Base-by-base conservation (phyloP, 2,888 invertebrate genomes). In the Melitaea athalia region DNA sequence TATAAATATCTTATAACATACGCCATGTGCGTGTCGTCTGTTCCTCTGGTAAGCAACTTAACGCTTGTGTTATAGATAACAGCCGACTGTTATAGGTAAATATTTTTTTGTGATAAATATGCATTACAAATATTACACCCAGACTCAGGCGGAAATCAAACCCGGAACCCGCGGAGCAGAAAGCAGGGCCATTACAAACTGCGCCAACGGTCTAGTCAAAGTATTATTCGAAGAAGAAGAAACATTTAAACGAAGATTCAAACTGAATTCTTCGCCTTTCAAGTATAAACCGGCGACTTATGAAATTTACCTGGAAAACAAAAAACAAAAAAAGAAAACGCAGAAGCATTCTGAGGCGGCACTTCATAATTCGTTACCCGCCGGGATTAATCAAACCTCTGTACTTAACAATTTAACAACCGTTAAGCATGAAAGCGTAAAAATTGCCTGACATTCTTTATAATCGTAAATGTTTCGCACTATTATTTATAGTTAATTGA, bases 401-500 rank as follows among this genome's bases (percentile, higher is more conserved):
- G 33, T 55, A 55, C n/a, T 55, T 55, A 55, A 55, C 55, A 55
- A 55, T 38, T 38, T 38, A 55, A 55, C 55, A 55, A 55, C 55
- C 55, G 55, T 55, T 55, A 38, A 33, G 33, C 55, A 38, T 38
- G 55, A 55, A 53, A 55, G 55, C 55, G 55, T 55, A 33, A 38
- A n/a, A 55, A 55, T 33, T 15, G 17, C n/a, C 55, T 17, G 55
- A 55, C 33, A 38, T n/a, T n/a, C 55, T 55, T 31, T 33, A 55
- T 6, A 8, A 52, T 12, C 17, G 24, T 52, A 55, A 33, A 55
- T 38, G n/a, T 38, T 31, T 31, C 31, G 33, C 14, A 33, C 14
- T 55, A n/a, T 55, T 5, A 55, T 33, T 14, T 38, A 33, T 55
- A 33, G 38, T 55, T 14, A 55, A 55, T 33, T 55, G 14, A 55